These are phyloP conservation scores for Hemibagrus wyckioides DNA, from an alignment of 2,113 vertebrate species.

Conservation along the genomic window DNA sequence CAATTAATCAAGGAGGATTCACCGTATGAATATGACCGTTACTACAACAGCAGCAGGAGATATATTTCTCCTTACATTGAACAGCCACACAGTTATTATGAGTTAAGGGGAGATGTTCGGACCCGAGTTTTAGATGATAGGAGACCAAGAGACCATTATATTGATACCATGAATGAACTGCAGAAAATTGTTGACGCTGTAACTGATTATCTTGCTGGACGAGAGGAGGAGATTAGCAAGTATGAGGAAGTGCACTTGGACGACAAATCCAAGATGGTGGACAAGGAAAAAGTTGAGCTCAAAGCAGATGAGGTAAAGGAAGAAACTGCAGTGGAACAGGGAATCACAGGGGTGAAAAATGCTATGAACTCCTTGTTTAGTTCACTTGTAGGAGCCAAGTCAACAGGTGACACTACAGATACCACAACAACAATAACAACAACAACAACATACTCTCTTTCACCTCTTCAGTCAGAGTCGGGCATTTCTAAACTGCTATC, in stretches of 20 bases:
- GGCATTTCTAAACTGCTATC: conserved; percentile 73
- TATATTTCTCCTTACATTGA: conserved; percentile 50
- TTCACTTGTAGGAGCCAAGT: conserved; percentile 81
- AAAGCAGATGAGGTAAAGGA: conserved; percentile 60
- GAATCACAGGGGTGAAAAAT: conserved; percentile 80
- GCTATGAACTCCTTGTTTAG: conserved; percentile 82
- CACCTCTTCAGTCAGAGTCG: conserved; percentile 65
- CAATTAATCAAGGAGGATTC: conserved; percentile 62
- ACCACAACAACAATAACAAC: conserved; percentile 55
- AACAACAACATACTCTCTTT: conserved; percentile 52
- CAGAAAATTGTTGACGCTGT: conserved; percentile 89
- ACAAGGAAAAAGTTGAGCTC: conserved; percentile 37
- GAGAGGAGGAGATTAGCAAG: conserved; percentile 92
- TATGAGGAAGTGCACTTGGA: conserved; percentile 75
- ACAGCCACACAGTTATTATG: conserved; percentile 49
- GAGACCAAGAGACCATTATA: conserved; percentile 75
- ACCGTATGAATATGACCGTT: conserved; percentile 67
- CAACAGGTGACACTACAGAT: conserved; percentile 60
- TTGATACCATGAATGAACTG: conserved; percentile 86
- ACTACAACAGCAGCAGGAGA: conserved; percentile 57
- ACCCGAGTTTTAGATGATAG: conserved; percentile 65
- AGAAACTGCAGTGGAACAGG: conserved; percentile 63
- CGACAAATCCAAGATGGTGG: conserved; percentile 30
- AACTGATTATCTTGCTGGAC: conserved; percentile 91
- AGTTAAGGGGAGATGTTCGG: conserved; percentile 54